Percentiles rank a stretch among this genome's conserved stretches.
phyloP scores from a whole-genome alignment of 2,888 invertebrate species.

The Andrena chrysosceles region DNA sequence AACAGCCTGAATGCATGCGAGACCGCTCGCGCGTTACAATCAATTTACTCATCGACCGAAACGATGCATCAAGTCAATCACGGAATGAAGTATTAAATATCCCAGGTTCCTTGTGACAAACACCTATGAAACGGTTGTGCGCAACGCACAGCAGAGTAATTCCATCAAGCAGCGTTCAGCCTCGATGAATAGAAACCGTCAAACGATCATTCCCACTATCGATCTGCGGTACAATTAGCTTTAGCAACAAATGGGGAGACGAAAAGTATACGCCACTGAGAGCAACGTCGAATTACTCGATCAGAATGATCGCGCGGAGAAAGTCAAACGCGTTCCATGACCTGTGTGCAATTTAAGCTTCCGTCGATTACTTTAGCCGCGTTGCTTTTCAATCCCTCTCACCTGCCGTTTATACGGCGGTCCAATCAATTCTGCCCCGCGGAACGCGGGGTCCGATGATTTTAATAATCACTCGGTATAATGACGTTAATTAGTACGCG shows the following conservation, averaged over 20 bases:
- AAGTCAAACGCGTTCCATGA: neutral
- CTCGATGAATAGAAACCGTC: neutral
- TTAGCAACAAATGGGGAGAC: neutral
- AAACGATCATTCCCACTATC: neutral
- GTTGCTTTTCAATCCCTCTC: conserved; percentile 24
- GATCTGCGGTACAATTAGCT: neutral
- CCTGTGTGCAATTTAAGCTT: neutral
- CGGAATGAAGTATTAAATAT: neutral
- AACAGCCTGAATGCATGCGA: conserved; percentile 27
- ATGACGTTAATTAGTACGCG: conserved; percentile 34
- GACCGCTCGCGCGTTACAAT: conserved; percentile 16
- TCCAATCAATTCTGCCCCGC: conserved; percentile 29
- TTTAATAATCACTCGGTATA: conserved; percentile 49
- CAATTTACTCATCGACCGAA: conserved; percentile 23
- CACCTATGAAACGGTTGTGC: no score
- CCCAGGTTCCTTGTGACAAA: neutral
- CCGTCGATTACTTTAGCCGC: conserved; percentile 39
- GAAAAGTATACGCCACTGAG: neutral
- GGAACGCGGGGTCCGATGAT: conserved; percentile 17
- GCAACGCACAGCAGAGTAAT: neutral
- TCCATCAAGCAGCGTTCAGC: neutral
- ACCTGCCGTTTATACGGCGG: neutral
- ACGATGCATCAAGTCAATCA: neutral
- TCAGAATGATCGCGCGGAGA: conserved; percentile 1
- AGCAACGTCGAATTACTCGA: neutral